Percentiles rank a stretch among this genome's conserved stretches.
Conservation (phyloP, 2,113 vertebrate species). For the Pycnonotus jocosus region DNA sequence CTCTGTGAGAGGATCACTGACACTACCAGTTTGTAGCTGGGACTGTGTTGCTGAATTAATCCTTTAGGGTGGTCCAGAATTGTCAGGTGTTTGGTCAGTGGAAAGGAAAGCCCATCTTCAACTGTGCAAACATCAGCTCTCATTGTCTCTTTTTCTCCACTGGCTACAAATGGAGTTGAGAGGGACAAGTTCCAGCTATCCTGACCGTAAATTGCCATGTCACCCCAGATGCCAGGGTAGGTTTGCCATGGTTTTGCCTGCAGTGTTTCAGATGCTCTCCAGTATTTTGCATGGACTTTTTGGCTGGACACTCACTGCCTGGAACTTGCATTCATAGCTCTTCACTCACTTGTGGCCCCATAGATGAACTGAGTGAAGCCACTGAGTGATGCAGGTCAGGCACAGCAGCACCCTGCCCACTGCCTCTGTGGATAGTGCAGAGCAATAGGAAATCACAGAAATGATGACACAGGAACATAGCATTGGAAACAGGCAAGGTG, state of each 20-base stretch:
- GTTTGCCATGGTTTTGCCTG: not conserved
- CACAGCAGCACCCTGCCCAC: not conserved
- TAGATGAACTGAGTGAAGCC: not conserved
- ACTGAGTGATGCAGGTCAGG: not conserved
- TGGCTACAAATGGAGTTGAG: not conserved
- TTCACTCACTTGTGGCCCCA: not conserved
- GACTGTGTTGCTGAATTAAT: not conserved
- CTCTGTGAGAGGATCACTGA: not conserved
- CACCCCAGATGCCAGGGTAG: not conserved
- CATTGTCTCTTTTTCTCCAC: not conserved
- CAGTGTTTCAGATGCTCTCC: not conserved
- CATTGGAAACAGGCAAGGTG: not conserved
- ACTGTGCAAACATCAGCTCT: not conserved
- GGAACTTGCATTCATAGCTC: not conserved
- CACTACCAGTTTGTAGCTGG: not conserved
- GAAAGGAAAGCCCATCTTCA: not conserved
- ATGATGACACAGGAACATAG: not conserved
- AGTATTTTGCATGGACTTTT: not conserved
- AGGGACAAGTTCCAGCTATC: not conserved
- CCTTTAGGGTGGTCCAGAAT: not conserved
- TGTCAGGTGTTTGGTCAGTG: not conserved
- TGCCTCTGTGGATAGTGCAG: not conserved
- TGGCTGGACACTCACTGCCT: not conserved
- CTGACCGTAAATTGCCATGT: not conserved
- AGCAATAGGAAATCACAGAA: not conserved